Percentiles rank a stretch among this genome's conserved stretches.
Evolutionary conservation across 2,113 vertebrate genomes (phyloP).

Genomic region (Cariama cristata): DNA sequence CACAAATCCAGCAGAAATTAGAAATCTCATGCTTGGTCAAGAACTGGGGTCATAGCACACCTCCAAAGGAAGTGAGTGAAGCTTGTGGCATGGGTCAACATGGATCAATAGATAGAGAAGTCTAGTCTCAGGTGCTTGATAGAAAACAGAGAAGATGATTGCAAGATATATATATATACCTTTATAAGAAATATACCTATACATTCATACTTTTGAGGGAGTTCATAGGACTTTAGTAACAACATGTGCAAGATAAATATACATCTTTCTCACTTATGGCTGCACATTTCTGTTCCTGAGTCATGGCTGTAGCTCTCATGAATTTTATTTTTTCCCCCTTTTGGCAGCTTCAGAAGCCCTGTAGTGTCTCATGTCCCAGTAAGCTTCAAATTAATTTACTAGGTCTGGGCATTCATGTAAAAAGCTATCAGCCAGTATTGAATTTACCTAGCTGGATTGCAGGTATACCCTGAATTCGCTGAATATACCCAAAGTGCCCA

Average conservation of each 20-base stretch:
- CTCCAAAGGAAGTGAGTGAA: background rate
- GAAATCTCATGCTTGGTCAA: background rate
- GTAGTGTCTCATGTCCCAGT: background rate
- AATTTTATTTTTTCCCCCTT: background rate
- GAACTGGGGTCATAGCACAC: background rate
- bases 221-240: background rate
- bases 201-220: background rate
- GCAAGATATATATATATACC: background rate
- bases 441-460: conserved; percentile 14
- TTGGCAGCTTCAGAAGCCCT: conserved; percentile 11
- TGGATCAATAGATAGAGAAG: background rate
- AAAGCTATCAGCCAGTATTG: conserved; percentile 28
- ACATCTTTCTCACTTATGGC: background rate
- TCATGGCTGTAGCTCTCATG: background rate
- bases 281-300: background rate
- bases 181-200: background rate
- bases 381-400: conserved; percentile 33
- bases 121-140: background rate
- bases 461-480: background rate
- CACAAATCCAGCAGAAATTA: background rate
- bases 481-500: background rate
- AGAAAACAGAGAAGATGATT: background rate
- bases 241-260: background rate
- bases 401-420: background rate
- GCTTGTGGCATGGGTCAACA: background rate